phyloP scores from a whole-genome alignment of 2,888 invertebrate species.

The Lysandra coridon region DNA sequence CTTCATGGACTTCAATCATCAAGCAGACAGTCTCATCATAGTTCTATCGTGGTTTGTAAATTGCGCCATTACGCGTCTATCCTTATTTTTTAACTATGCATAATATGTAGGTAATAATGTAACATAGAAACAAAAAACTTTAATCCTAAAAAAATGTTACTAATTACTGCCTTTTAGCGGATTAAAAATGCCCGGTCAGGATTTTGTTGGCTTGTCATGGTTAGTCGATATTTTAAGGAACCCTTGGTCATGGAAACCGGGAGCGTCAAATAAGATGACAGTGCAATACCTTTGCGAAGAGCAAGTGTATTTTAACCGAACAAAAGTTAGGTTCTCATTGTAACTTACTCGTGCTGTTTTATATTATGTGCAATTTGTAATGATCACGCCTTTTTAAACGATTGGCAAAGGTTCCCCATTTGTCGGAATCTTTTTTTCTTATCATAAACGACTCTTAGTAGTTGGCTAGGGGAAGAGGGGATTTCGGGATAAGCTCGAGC shows the following conservation, averaged over 20 bases:
- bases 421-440: too few relatives aligned
- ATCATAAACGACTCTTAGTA: too few relatives aligned
- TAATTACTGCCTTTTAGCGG: background rate
- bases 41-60: too few relatives aligned
- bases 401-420: background rate
- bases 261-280: background rate
- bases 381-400: background rate
- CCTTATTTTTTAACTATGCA: too few relatives aligned
- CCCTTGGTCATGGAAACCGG: background rate
- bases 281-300: background rate
- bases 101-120: too few relatives aligned
- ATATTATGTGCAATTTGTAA: background rate
- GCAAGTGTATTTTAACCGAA: slow-evolving; percentile 6
- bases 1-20: background rate
- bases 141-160: too few relatives aligned
- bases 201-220: background rate
- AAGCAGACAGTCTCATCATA: too few relatives aligned
- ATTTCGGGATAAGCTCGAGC: too few relatives aligned
- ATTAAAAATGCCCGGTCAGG: background rate
- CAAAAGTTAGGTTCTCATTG: background rate
- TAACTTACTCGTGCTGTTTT: background rate
- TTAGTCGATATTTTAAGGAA: background rate
- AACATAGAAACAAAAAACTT: too few relatives aligned
- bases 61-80: too few relatives aligned
- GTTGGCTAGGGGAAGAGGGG: too few relatives aligned